Base-by-base conservation (phyloP, 2,888 invertebrate species). In the Meiosimyza platycephala region DNA sequence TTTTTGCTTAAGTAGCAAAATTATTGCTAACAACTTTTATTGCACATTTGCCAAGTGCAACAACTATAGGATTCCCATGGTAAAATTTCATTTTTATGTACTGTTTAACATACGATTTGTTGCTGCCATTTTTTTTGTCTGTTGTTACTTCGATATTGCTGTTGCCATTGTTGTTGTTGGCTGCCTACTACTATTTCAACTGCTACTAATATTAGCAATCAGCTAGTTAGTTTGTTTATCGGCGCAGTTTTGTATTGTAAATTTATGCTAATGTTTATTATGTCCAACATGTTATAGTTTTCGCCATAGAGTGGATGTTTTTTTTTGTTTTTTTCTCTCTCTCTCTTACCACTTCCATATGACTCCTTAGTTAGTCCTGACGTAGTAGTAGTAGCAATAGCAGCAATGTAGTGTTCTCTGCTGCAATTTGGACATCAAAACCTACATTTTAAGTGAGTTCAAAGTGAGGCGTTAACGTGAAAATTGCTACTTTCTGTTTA, bases 201-300 rank as follows among this genome's bases (percentile, higher is more conserved):
- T 40, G 9, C 40, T 40, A 40, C 40, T 69, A 60, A 69, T 69
- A 69, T 69, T 60, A 62, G 69, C 69, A 60, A 69, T 69, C 69
- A 60, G 60, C 60, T 52, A 33, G 69, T 52, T 51, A 47, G 60
- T 52, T 60, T 57, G 67, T 67, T 57, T 57, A 63, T 63, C 60
- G 69, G 59, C 69, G 51, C 16, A 52, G 51, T 48, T 55, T 51
- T 47, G 47, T 63, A 18, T 40, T 40, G 40, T 77, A 80, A 84
- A 84, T 84, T 84, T 84, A 84, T 84, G 84, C 84, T 84, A 84
- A 84, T 84, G 83, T 83, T 80, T 80, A 80, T 82, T 81, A 82
- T 83, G 83, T 81, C 78, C 80, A 84, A 84, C 84, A 84, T 83
- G 83, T 82, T 84, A 84, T 83, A 84, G 80, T 83, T 84, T 80